Conservation (phyloP, 2,888 invertebrate genomes). For the Apamea epomidion region DNA sequence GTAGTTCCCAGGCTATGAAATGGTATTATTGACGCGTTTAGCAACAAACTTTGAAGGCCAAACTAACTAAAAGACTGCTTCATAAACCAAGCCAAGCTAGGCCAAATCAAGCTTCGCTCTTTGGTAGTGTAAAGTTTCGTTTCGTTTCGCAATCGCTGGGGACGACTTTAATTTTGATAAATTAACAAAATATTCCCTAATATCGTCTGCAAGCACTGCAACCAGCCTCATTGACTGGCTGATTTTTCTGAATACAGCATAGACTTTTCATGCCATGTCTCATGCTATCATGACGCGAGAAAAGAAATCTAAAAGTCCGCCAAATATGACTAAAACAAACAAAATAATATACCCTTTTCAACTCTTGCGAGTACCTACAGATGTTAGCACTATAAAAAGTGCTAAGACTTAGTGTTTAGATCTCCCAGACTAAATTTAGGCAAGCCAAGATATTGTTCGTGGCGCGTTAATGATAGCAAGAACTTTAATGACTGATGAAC, state of each 20-base stretch:
- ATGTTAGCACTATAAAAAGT: not conserved
- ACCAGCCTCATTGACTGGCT: not conserved
- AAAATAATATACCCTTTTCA: not conserved
- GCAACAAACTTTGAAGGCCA: not conserved
- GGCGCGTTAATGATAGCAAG: constrained; percentile 58
- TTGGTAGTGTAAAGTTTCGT: too few relatives aligned
- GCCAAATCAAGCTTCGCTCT: not conserved
- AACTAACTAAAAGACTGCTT: not conserved
- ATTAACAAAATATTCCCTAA: too few relatives aligned
- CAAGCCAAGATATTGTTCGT: constrained; percentile 8
- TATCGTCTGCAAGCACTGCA: not conserved
- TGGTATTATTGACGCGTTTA: not conserved
- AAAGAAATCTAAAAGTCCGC: not conserved
- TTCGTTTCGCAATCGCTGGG: too few relatives aligned
- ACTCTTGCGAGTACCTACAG: not conserved
- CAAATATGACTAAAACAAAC: not conserved
- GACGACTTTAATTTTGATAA: too few relatives aligned
- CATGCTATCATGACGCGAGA: not conserved
- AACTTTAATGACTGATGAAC: constrained; percentile 39
- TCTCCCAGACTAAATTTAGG: constrained; percentile 21
- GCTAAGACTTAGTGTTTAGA: not conserved
- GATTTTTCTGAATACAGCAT: not conserved
- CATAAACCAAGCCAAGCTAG: not conserved
- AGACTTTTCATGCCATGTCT: not conserved
- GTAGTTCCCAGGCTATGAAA: not conserved